A percentile compares a stretch with the other conserved stretches of the same genome.
Conservation (phyloP, 2,797 vertebrate genomes). For the Paguma larvata region DNA sequence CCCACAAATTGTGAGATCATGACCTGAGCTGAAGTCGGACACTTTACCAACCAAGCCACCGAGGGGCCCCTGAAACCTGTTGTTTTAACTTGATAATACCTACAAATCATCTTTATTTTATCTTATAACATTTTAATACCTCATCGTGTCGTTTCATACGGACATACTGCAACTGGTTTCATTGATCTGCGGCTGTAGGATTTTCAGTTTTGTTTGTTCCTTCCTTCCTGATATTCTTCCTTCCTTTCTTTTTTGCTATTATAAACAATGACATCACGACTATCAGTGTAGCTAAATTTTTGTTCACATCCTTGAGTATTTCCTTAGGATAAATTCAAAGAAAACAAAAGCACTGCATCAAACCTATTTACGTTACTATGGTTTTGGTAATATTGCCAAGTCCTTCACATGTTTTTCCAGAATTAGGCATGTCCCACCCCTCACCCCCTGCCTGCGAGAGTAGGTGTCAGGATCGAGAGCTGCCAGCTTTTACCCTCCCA, state of each 20-base stretch:
- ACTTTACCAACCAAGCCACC: too few species aligned
- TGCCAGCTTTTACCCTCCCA: neutral
- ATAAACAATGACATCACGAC: neutral
- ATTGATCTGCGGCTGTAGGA: neutral
- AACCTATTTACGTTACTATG: neutral
- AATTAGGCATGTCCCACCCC: neutral
- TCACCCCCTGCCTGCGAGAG: neutral
- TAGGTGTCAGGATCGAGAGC: neutral
- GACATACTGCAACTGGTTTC: neutral
- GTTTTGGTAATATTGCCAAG: neutral
- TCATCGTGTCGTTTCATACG: neutral
- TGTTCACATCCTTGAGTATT: neutral
- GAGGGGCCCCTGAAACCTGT: neutral
- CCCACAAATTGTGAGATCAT: too few species aligned
- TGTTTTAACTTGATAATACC: neutral
- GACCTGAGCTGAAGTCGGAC: too few species aligned
- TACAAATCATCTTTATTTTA: neutral
- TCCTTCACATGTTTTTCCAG: neutral
- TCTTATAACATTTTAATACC: neutral
- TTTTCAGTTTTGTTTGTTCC: neutral
- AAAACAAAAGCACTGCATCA: neutral
- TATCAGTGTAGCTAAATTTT: neutral
- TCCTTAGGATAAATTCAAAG: neutral
- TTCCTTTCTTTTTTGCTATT: neutral
- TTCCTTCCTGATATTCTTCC: too few species aligned